These are phyloP conservation scores for Anolis carolinensis DNA, from an alignment of 2,113 vertebrate genomes.

Conservation along the genomic window DNA sequence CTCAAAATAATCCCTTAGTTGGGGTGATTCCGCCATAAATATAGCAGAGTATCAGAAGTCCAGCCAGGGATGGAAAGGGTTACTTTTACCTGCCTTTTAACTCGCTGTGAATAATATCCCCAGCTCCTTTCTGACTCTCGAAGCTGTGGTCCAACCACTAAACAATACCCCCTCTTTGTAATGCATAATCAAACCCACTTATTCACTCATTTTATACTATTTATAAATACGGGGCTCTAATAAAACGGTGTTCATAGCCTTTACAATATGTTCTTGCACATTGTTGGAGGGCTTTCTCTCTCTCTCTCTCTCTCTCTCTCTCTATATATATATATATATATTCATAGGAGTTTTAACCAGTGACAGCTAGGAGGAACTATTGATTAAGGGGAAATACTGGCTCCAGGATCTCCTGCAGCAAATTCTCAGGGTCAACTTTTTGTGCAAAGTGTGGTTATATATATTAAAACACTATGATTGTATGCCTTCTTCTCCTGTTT, in stretches of 20 bases:
- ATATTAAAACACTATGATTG: neutral
- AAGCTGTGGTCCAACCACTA: conserved; percentile 36
- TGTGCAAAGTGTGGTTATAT: neutral
- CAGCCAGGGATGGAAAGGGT: neutral
- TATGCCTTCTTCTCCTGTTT: neutral
- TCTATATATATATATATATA: neutral
- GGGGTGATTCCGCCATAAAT: too few relatives aligned
- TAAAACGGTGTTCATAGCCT: conserved; percentile 29
- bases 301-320: too few relatives aligned
- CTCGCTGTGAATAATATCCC: conserved; percentile 12
- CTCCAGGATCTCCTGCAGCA: neutral
- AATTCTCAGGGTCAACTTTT: neutral
- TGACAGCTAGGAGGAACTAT: conserved; percentile 19
- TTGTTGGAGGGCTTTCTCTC: neutral
- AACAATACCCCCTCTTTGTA: conserved; percentile 14
- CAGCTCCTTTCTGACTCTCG: neutral
- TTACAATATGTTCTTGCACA: conserved; percentile 12
- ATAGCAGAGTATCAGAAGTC: too few relatives aligned
- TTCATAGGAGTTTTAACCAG: neutral
- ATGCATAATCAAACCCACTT: conserved; percentile 17
- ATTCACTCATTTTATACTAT: conserved; percentile 12
- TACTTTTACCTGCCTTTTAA: conserved; percentile 16
- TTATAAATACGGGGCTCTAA: conserved; percentile 22
- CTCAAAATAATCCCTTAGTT: too few relatives aligned
- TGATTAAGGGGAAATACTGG: conserved; percentile 22